phyloP scores from a whole-genome alignment of 2,113 vertebrate species.

The Mola mola region DNA sequence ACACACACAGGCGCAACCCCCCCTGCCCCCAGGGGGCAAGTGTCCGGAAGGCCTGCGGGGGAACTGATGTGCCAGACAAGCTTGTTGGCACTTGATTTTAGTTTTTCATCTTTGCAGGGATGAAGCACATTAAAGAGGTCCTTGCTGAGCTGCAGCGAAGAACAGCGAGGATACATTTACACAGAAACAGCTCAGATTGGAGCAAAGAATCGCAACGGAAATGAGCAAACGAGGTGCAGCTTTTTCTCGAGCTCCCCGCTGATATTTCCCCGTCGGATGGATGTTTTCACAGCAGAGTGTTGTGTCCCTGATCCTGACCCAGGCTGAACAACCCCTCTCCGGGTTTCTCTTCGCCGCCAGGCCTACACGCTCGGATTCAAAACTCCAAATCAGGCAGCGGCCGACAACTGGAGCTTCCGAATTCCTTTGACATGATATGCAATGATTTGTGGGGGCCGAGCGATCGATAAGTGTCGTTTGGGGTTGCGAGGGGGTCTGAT shows the following conservation, averaged over 20 bases:
- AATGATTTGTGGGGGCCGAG: conserved; percentile 46
- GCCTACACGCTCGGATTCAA: no score
- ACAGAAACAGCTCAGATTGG: neutral
- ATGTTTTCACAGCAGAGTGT: no score
- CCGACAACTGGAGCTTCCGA: conserved; percentile 44
- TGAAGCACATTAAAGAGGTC: conserved; percentile 56
- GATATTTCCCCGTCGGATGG: no score
- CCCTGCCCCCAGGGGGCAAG: conserved; percentile 50
- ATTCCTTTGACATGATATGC: conserved; percentile 49
- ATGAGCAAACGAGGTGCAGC: no score
- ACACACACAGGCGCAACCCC: conserved; percentile 16
- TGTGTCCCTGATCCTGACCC: no score
- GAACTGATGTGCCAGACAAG: conserved; percentile 74
- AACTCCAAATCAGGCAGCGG: neutral
- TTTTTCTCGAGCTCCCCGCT: no score
- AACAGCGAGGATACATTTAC: conserved; percentile 16
- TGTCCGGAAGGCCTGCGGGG: conserved; percentile 61
- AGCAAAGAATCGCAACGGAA: neutral
- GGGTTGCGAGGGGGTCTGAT: conserved; percentile 37
- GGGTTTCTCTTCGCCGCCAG: no score
- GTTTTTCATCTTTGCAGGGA: conserved; percentile 72
- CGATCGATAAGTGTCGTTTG: conserved; percentile 58
- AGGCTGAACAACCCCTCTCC: no score
- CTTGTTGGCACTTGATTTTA: conserved; percentile 73
- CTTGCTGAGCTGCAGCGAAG: conserved; percentile 43